Conservation (phyloP, 2,888 invertebrate species). For the Lamellibrachia columna region DNA sequence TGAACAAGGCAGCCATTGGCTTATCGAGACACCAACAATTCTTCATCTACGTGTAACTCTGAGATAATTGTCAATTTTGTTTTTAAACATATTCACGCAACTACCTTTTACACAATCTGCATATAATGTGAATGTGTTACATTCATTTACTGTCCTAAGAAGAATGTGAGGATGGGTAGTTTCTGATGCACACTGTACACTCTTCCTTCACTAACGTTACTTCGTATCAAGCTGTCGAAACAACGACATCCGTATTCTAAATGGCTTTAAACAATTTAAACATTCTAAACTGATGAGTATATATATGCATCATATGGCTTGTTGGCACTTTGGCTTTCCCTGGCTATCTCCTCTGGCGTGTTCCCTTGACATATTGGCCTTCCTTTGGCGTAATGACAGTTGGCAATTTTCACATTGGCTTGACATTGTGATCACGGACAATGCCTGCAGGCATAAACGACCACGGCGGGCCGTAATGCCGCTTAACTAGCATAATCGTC, state of each 20-base stretch:
- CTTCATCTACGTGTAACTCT: too few relatives aligned
- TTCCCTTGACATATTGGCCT: constrained; percentile 1
- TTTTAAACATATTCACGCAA: too few relatives aligned
- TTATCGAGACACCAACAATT: too few relatives aligned
- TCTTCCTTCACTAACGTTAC: too few relatives aligned
- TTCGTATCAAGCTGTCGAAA: not conserved
- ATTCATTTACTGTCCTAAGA: too few relatives aligned
- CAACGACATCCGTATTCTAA: not conserved
- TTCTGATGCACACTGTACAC: too few relatives aligned
- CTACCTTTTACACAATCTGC: too few relatives aligned
- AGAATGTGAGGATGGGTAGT: too few relatives aligned
- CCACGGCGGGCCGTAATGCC: not conserved
- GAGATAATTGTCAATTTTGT: too few relatives aligned
- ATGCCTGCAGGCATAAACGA: not conserved
- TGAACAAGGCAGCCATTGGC: too few relatives aligned
- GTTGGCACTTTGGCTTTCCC: not conserved
- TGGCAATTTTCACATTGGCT: not conserved
- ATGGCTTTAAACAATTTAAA: not conserved
- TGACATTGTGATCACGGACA: not conserved
- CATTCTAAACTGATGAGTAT: not conserved
- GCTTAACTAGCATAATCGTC: not conserved
- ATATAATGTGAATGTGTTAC: too few relatives aligned
- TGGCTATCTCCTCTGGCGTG: not conserved
- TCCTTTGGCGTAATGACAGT: not conserved
- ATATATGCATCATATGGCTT: not conserved